Evolutionary conservation across 2,888 invertebrate genomes (phyloP).

Genomic region (Nomada ruficornis): DNA sequence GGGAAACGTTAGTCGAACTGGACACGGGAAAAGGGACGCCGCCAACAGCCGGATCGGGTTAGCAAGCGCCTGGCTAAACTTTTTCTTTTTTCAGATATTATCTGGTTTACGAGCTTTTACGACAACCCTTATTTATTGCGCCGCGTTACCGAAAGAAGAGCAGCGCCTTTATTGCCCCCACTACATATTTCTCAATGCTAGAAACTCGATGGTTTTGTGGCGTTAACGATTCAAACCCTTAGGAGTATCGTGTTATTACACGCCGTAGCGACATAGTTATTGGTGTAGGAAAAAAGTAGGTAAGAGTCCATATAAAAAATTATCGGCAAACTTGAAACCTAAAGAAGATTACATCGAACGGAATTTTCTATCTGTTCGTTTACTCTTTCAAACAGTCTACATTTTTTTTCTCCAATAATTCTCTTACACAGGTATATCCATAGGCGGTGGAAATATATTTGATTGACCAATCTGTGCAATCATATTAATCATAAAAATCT

Average conservation of each 20-base stretch:
- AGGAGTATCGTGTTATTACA: neutral
- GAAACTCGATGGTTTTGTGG: neutral
- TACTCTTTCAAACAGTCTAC: too few relatives aligned
- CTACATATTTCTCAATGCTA: neutral
- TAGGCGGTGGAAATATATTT: neutral
- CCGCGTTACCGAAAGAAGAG: slow-evolving; percentile 57
- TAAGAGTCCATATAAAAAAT: too few relatives aligned
- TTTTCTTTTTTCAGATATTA: slow-evolving; percentile 71
- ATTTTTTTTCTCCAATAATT: neutral
- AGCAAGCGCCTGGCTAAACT: slow-evolving; percentile 45
- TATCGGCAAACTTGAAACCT: too few relatives aligned
- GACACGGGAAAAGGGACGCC: slow-evolving; percentile 53
- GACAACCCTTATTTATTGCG: slow-evolving; percentile 75
- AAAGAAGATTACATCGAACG: too few relatives aligned
- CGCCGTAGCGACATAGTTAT: too few relatives aligned
- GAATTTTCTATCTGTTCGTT: too few relatives aligned
- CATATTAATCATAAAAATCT: too few relatives aligned
- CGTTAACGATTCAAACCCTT: neutral
- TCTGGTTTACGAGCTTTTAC: slow-evolving; percentile 75
- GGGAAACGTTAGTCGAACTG: slow-evolving; percentile 56
- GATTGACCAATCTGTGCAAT: too few relatives aligned
- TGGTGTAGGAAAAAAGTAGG: too few relatives aligned
- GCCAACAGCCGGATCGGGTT: slow-evolving; percentile 57
- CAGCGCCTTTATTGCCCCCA: slow-evolving; percentile 52
- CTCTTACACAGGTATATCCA: too few relatives aligned